Evolutionary conservation across 1,140 invertebrate genomes (phyloP).

Genomic region (Schmidtea mediterranea): DNA sequence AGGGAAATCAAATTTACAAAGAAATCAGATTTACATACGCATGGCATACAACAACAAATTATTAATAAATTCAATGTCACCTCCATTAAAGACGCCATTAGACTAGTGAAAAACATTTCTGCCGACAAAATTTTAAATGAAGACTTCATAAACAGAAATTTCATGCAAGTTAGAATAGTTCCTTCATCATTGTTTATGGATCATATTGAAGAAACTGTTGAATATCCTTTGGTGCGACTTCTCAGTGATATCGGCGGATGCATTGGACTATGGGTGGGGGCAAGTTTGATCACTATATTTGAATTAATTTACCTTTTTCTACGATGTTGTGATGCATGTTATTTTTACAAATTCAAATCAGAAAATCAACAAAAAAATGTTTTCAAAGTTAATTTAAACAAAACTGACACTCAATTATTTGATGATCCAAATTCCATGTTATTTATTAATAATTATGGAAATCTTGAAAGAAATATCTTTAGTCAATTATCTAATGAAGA

Average conservation of each 20-base stretch:
- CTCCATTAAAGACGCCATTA: not conserved
- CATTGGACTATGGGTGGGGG: conserved; percentile 4
- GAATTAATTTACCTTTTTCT: conserved; percentile 1
- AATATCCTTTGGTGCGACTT: conserved; percentile 1
- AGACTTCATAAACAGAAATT: conserved; percentile 3
- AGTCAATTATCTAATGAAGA: no score
- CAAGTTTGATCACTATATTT: conserved; percentile 1
- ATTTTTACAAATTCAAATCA: not conserved
- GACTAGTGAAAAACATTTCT: no score
- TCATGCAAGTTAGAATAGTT: conserved; percentile 1
- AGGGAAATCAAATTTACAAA: not conserved
- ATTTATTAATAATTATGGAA: no score
- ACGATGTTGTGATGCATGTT: not conserved
- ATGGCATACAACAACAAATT: not conserved
- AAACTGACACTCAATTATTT: no score
- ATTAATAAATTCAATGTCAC: not conserved
- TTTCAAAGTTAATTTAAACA: no score
- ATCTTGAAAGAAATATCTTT: no score
- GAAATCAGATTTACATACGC: not conserved
- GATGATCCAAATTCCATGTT: no score
- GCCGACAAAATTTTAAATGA: not conserved
- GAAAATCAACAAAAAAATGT: no score
- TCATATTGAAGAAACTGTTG: not conserved
- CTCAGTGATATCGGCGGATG: conserved; percentile 5
- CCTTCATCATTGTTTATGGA: conserved; percentile 5